These are phyloP conservation scores for Perodicticus potto DNA, from an alignment of 2,797 vertebrate genomes.

Conservation along the genomic window DNA sequence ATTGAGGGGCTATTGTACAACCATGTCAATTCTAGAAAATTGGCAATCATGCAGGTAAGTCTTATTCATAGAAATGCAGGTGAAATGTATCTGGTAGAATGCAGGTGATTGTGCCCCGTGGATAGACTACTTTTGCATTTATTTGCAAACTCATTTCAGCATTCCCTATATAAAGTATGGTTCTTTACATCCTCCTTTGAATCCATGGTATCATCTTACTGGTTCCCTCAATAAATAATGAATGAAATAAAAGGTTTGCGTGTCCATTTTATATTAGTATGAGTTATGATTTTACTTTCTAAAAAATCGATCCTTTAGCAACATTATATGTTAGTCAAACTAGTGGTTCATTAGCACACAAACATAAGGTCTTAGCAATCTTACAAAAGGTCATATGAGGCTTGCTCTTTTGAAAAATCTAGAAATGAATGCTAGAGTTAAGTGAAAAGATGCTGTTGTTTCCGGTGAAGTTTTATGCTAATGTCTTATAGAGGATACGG, in stretches of 20 bases:
- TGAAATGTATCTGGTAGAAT: background rate
- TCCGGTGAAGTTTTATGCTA: background rate
- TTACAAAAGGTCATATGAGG: background rate
- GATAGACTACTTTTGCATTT: background rate
- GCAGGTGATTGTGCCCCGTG: background rate
- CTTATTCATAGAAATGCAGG: background rate
- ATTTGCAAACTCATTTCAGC: constrained; percentile 1
- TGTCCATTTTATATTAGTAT: background rate
- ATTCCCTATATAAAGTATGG: background rate
- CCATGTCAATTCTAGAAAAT: background rate
- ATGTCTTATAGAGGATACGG: background rate
- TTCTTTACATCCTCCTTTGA: constrained; percentile 41
- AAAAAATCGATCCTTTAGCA: background rate
- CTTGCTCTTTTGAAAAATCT: constrained; percentile 15
- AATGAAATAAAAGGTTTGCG: background rate
- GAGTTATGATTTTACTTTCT: background rate
- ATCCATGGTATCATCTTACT: background rate
- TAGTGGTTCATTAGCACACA: background rate
- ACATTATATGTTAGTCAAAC: background rate
- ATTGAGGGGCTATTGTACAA: constrained; percentile 24
- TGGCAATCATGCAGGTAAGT: background rate
- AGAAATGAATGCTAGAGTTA: background rate
- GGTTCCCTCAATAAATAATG: background rate
- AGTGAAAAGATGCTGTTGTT: constrained; percentile 12
- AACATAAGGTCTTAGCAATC: background rate